A percentile compares a stretch with the other conserved stretches of the same genome.
These are phyloP conservation scores for Menidia beryllina DNA, from an alignment of 2,113 vertebrate genomes.

Conservation along the genomic window DNA sequence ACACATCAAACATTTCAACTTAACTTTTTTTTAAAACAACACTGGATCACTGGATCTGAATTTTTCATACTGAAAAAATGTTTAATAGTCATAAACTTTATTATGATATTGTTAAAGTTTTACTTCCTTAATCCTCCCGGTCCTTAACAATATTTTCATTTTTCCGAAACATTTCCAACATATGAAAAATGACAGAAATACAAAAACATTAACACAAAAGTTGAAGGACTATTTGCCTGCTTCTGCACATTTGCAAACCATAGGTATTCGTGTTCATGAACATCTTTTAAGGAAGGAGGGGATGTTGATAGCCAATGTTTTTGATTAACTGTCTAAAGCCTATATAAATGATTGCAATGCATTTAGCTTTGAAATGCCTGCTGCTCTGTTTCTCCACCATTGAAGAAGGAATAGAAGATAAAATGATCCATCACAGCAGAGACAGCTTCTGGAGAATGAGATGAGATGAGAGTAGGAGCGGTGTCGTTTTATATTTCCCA, in stretches of 20 bases:
- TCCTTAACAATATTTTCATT: too few relatives aligned
- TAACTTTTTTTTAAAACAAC: too few relatives aligned
- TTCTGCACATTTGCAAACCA: slow-evolving; percentile 6
- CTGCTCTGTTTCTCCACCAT: slow-evolving; percentile 48
- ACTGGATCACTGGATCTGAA: too few relatives aligned
- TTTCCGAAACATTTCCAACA: too few relatives aligned
- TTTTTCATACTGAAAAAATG: too few relatives aligned
- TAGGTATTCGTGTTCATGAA: slow-evolving; percentile 27
- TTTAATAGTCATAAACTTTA: too few relatives aligned
- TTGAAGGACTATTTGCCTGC: background rate
- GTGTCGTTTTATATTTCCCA: slow-evolving; percentile 69
- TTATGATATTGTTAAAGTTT: too few relatives aligned
- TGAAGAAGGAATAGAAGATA: slow-evolving; percentile 58
- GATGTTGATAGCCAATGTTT: slow-evolving; percentile 56
- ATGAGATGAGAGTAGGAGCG: slow-evolving; percentile 66
- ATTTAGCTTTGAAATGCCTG: slow-evolving; percentile 54
- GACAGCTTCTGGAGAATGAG: slow-evolving; percentile 69
- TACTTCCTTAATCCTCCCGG: too few relatives aligned
- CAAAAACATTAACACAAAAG: slow-evolving; percentile 14
- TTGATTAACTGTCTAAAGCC: slow-evolving; percentile 49
- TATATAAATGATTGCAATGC: slow-evolving; percentile 49
- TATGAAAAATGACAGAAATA: background rate
- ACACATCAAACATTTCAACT: too few relatives aligned
- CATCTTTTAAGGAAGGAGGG: slow-evolving; percentile 48
- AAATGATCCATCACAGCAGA: slow-evolving; percentile 75